Conservation (phyloP, 2,888 invertebrate species). For the Zonitis immaculata region DNA sequence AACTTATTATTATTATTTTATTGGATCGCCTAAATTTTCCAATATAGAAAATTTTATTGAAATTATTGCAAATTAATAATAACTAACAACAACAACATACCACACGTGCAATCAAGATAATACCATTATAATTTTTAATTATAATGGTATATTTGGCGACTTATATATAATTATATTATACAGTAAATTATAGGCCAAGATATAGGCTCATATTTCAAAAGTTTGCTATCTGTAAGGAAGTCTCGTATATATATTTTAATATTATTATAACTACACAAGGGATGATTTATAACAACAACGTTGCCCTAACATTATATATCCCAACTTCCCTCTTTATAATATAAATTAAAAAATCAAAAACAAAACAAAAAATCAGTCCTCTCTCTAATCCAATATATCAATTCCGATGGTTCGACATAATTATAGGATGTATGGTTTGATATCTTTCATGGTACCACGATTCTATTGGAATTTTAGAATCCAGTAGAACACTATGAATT, state of each 20-base stretch:
- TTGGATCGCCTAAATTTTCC: too few relatives aligned
- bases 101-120: constrained; percentile 24
- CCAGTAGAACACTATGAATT: not conserved
- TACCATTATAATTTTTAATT: constrained; percentile 25
- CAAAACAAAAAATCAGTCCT: constrained; percentile 4
- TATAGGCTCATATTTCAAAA: constrained; percentile 20
- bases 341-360: not conserved
- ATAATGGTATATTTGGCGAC: constrained; percentile 20
- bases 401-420: constrained; percentile 13
- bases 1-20: too few relatives aligned
- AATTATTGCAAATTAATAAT: constrained; percentile 20
- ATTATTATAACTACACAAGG: constrained; percentile 12
- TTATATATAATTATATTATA: constrained; percentile 24
- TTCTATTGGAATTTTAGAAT: too few relatives aligned
- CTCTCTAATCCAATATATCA: constrained; percentile 13
- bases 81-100: too few relatives aligned
- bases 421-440: constrained; percentile 18
- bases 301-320: constrained; percentile 19
- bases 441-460: too few relatives aligned
- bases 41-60: too few relatives aligned
- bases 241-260: too few relatives aligned
- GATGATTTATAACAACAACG: constrained; percentile 19
- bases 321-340: constrained; percentile 4
- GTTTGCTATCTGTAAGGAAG: constrained; percentile 23
- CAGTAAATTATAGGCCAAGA: constrained; percentile 22